Evolutionary conservation across 2,797 vertebrate genomes (phyloP), one percentile per base, ranked within the genome.

Genomic region (Pygocentrus nattereri): DNA sequence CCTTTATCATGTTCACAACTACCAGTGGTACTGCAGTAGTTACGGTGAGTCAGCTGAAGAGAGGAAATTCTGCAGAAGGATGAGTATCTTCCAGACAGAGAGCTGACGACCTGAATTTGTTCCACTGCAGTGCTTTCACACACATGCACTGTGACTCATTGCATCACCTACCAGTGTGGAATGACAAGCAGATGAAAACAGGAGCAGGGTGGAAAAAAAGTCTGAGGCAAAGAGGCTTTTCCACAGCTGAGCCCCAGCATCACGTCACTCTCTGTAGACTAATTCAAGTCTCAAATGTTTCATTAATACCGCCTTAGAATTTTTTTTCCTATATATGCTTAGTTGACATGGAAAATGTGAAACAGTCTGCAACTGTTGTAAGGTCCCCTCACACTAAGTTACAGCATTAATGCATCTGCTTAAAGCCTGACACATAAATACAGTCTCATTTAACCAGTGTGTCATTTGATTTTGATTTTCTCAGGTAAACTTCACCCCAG

Each of bases 101-200:
- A 73, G 71, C 73, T 50, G 71, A 58, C 18, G 25, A 31, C 2
- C 27, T 38, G 71, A 74, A 25, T 52, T 19, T 68, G 3, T 72
- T 64, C 47, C 59, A 23, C 31, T 54, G 54, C 44, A 41, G 70
- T 74, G 21, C 65, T 23, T 34, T 21, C 5, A 50, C 90, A 89
- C 91, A 76, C 90, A 92, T 93, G 90, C 91, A 92, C 89, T 27
- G 74, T 94, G 94, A 94, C 91, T 94, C 93, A 94, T 90, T 84
- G 19, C 41, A 41, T 84, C 89, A 90, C 89, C 91, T 91, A 78
- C 27, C 30, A 50, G n/a, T 67, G 50, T 61, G 76, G 75, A 78
- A 74, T 78, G 76, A 74, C 70, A 69, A 71, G 70, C 61, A 82
- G 76, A 67, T 78, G 50, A 31, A 82, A 82, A 15, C 27, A 47